Evolutionary conservation across 2,113 vertebrate genomes (phyloP).

Genomic region (Porphyrio hochstetteri): DNA sequence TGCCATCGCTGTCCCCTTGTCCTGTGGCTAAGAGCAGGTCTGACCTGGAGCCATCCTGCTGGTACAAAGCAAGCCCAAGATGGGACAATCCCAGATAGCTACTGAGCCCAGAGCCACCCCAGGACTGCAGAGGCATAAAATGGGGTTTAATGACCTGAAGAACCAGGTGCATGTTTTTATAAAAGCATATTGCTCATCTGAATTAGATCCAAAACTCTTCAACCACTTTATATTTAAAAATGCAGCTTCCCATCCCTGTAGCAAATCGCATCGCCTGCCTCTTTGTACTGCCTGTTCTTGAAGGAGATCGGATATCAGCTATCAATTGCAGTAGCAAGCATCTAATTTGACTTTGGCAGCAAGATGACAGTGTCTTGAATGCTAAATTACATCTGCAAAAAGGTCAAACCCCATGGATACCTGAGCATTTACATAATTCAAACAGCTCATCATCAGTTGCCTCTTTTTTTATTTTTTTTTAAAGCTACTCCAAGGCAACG

Average conservation of each 20-base stretch:
- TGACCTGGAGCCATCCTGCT: not conserved
- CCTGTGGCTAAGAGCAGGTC: not conserved
- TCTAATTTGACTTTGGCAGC: slow-evolving; percentile 70
- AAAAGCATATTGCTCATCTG: not conserved
- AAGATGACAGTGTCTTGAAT: slow-evolving; percentile 69
- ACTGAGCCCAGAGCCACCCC: not conserved
- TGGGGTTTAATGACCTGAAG: fast-evolving
- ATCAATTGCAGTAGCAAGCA: slow-evolving; percentile 63
- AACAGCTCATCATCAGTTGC: slow-evolving; percentile 61
- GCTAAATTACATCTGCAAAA: slow-evolving; percentile 70
- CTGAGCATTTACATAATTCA: slow-evolving; percentile 71
- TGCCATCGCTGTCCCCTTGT: fast-evolving
- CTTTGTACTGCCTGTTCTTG: slow-evolving; percentile 17
- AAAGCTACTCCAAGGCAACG: slow-evolving; percentile 34
- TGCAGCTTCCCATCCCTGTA: not conserved
- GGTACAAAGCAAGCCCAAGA: not conserved
- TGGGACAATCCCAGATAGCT: not conserved
- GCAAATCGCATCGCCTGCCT: not conserved
- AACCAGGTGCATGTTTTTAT: not conserved
- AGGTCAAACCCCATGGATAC: slow-evolving; percentile 67
- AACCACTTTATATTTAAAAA: not conserved
- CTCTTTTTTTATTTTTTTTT: not conserved
- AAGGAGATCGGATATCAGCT: slow-evolving; percentile 58
- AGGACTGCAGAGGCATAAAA: not conserved
- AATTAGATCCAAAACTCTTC: not conserved